Percentiles rank a stretch among this genome's conserved stretches.
phyloP scores from a whole-genome alignment of 2,797 vertebrate genomes.

The Austrolebias charrua region DNA sequence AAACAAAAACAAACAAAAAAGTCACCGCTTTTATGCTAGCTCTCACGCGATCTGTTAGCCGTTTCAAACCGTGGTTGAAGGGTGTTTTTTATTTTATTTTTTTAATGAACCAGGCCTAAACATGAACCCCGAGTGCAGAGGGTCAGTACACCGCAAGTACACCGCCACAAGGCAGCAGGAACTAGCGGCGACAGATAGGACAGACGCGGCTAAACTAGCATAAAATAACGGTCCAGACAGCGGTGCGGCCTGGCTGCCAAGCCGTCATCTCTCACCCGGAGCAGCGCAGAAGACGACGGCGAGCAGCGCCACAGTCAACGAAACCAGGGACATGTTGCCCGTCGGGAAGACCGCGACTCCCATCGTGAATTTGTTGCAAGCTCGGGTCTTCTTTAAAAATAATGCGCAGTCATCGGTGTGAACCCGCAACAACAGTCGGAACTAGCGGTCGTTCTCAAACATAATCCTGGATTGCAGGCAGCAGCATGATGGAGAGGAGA shows the following conservation, averaged over 20 bases:
- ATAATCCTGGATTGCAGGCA: conserved; percentile 28
- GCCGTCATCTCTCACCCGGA: conserved; percentile 74
- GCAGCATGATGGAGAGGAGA: conserved; percentile 20
- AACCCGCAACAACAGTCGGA: too few relatives aligned
- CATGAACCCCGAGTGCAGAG: not conserved
- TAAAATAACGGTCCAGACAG: not conserved
- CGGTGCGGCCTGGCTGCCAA: conserved; percentile 56
- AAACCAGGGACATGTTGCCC: conserved; percentile 66
- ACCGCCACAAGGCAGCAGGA: conserved; percentile 2
- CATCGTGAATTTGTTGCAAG: conserved; percentile 11
- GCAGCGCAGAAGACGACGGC: conserved; percentile 66
- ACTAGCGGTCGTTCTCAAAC: conserved; percentile 40
- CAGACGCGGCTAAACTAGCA: not conserved
- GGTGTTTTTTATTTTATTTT: not conserved
- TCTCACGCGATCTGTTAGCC: too few relatives aligned
- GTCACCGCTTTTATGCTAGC: too few relatives aligned
- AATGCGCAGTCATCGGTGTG: not conserved
- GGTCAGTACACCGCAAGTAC: not conserved
- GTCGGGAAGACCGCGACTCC: conserved; percentile 34
- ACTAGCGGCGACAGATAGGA: too few relatives aligned
- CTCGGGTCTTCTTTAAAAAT: not conserved
- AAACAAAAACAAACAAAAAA: too few relatives aligned
- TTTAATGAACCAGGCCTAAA: conserved; percentile 13
- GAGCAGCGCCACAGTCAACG: conserved; percentile 65
- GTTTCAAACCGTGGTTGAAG: too few relatives aligned